Evolutionary conservation across 1,140 invertebrate genomes (phyloP), one percentile per base, ranked within the genome.

Genomic region (Rhagoletis pomonella): DNA sequence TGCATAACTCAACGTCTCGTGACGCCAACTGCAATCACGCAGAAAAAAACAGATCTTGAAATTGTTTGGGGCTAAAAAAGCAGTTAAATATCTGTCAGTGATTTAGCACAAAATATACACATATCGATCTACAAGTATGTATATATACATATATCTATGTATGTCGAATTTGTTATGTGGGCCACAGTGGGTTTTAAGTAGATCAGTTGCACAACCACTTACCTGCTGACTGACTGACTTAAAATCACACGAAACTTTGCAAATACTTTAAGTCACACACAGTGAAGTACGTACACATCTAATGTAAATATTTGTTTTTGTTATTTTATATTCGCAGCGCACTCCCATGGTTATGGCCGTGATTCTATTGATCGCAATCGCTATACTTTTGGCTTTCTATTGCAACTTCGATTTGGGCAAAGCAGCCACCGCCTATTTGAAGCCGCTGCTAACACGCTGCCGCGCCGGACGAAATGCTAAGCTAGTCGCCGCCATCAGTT

Each of bases 271-370:
- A 55, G 50, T 55, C 50, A 55, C 50, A 55, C 50, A 55, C 50
- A 55, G 4, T 55, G 50, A 4, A 55, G 50, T 55, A 55, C 50
- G 9, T 9, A 55, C 50, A 55, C 50, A 6, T 55, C 50, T 55
- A 6, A 55, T 55, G n/a, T 9, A 55, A 62, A 62, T 17, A 62
- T 55, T 7, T 50, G 14, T n/a, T 85, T 42, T 77, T 67, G 60
- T 87, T 88, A 62, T 88, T 91, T 4, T 55, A 55, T 55, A 89
- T 88, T 87, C 87, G 19, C n/a, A 58, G 39, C 81, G 81, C 67
- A 50, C 84, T 87, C 90, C 87, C 88, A 92, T 92, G 91, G 90
- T 92, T 90, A 92, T 92, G 91, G 91, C 91, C 90, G 89, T 92
- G 89, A 91, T 92, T 88, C 88, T 92, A 88, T 90, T 92, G 90